Percentiles rank a stretch among this genome's conserved stretches.
phyloP scores from a whole-genome alignment of 2,888 invertebrate genomes.

The Lochmaea capreae region DNA sequence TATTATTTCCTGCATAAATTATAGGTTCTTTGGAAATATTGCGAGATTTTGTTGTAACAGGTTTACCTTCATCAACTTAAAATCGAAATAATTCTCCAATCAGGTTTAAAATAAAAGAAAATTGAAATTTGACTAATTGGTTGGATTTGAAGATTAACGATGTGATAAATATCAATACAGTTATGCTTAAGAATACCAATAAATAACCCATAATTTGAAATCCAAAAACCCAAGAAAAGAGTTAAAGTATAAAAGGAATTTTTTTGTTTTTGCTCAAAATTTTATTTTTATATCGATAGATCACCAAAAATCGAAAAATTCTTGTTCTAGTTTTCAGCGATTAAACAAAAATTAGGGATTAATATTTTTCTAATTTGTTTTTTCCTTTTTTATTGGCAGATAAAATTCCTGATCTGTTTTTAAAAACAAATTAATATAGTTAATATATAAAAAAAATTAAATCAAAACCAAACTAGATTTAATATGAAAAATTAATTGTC shows the following conservation, averaged over 20 bases:
- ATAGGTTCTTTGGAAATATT: neutral
- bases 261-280: too few relatives aligned
- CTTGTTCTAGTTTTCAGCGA: neutral
- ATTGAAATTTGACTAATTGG: too few relatives aligned
- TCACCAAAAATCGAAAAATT: too few relatives aligned
- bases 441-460: constrained; percentile 1
- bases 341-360: neutral
- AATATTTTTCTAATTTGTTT: neutral
- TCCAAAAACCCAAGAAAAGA: too few relatives aligned
- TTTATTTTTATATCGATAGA: too few relatives aligned
- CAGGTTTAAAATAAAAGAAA: too few relatives aligned
- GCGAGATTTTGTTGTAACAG: neutral
- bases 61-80: neutral
- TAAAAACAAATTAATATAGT: neutral
- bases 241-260: too few relatives aligned
- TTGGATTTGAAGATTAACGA: too few relatives aligned
- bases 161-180: too few relatives aligned
- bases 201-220: too few relatives aligned
- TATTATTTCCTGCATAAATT: neutral
- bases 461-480: constrained; percentile 6
- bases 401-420: neutral
- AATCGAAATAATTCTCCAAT: neutral
- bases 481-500: neutral
- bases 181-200: too few relatives aligned
- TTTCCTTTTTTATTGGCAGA: neutral